phyloP scores from a whole-genome alignment of 1,140 invertebrate species.

The Oppia nitens region DNA sequence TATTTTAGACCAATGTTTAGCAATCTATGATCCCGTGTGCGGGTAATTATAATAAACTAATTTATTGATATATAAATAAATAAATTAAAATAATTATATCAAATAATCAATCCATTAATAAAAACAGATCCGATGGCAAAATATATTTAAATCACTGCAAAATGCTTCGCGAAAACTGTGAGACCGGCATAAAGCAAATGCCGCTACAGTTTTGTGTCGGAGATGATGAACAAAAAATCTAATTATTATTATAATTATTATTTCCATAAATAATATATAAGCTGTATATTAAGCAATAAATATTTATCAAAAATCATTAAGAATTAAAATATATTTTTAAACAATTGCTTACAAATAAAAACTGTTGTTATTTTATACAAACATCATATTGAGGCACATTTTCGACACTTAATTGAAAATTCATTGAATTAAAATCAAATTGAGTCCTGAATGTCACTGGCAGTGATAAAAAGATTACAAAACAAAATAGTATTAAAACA shows the following conservation, averaged over 20 bases:
- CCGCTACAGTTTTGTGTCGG: constrained; percentile 12
- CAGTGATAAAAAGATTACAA: background rate
- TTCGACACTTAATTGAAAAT: background rate
- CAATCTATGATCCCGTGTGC: constrained; percentile 74
- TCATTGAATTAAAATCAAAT: background rate
- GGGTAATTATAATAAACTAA: constrained; percentile 37
- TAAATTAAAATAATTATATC: background rate
- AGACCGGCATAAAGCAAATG: background rate
- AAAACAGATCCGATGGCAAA: constrained; percentile 50
- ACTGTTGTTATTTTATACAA: background rate
- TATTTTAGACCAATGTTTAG: constrained; percentile 58
- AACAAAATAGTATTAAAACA: background rate
- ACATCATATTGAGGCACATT: background rate
- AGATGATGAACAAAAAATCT: constrained; percentile 6
- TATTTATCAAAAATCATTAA: no score
- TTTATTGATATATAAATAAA: no score
- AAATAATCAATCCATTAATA: background rate
- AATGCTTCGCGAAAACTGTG: constrained; percentile 76
- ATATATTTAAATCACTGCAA: constrained; percentile 78
- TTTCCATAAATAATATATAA: background rate
- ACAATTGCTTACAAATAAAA: no score
- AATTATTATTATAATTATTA: background rate
- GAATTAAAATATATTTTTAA: no score
- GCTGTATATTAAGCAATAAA: no score
- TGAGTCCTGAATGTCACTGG: background rate